Conservation (phyloP, 2,888 invertebrate genomes). For the Acrobasis consociella region DNA sequence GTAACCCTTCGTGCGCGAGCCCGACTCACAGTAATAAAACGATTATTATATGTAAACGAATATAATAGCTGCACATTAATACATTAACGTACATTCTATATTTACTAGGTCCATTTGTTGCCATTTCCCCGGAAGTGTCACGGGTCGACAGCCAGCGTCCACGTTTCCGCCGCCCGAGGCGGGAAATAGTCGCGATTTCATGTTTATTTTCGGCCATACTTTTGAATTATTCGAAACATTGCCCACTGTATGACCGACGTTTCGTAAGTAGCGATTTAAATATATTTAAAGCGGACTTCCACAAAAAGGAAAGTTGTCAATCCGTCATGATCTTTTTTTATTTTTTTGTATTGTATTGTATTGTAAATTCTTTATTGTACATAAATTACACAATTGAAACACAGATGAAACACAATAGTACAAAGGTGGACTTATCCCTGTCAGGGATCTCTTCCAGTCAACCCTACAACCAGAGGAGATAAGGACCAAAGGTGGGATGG, state of each 20-base stretch:
- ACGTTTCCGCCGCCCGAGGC: slow-evolving; percentile 55
- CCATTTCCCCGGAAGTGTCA: slow-evolving; percentile 60
- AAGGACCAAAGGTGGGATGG: too few species aligned
- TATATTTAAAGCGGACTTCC: too few species aligned
- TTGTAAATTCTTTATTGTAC: too few species aligned
- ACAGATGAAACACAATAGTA: too few species aligned
- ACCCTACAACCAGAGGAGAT: too few species aligned
- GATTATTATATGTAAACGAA: neutral
- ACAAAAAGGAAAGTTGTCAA: too few species aligned
- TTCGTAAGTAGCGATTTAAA: neutral
- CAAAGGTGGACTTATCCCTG: too few species aligned
- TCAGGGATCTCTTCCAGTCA: too few species aligned
- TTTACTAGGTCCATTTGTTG: slow-evolving; percentile 41
- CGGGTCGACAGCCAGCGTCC: slow-evolving; percentile 53
- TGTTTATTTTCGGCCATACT: slow-evolving; percentile 63
- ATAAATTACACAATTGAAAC: too few species aligned
- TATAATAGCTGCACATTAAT: slow-evolving; percentile 29
- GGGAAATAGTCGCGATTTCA: slow-evolving; percentile 60
- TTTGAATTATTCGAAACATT: slow-evolving; percentile 56
- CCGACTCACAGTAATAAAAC: neutral
- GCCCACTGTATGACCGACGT: slow-evolving; percentile 16
- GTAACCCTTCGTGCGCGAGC: neutral
- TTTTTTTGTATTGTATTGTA: too few species aligned
- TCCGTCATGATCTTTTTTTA: too few species aligned
- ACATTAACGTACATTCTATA: slow-evolving; percentile 18